These are phyloP conservation scores for Nomada fucata DNA, from an alignment of 2,888 invertebrate genomes.

Conservation along the genomic window DNA sequence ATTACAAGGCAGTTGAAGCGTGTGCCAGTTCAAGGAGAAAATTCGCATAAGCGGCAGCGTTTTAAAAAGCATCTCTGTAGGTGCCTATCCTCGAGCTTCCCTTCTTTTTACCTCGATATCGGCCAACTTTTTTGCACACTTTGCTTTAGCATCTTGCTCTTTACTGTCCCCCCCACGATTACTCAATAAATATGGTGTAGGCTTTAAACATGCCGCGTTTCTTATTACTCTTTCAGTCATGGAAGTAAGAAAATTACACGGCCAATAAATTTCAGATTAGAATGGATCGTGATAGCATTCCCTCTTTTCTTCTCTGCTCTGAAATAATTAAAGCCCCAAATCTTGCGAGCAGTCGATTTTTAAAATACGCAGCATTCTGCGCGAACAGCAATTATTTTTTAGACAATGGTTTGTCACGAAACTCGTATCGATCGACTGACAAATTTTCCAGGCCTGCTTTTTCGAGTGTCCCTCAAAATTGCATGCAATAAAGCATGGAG, in stretches of 20 bases:
- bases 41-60: slow-evolving; percentile 54
- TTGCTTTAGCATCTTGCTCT: slow-evolving; percentile 33
- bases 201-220: slow-evolving; percentile 2
- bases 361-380: slow-evolving; percentile 10
- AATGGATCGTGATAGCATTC: background rate
- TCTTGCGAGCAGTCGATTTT: background rate
- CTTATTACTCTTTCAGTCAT: slow-evolving; percentile 9
- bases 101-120: background rate
- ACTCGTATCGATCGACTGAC: slow-evolving; percentile 16
- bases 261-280: background rate
- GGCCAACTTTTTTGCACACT: slow-evolving; percentile 31
- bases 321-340: background rate
- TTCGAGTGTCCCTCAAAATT: background rate
- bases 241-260: background rate
- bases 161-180: slow-evolving; percentile 21
- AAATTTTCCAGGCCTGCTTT: slow-evolving; percentile 1
- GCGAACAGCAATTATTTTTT: background rate
- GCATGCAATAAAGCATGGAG: slow-evolving; percentile 24
- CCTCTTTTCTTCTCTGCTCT: background rate
- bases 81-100: slow-evolving; percentile 19
- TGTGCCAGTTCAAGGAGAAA: slow-evolving; percentile 56
- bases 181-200: slow-evolving; percentile 4
- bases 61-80: slow-evolving; percentile 48
- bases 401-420: slow-evolving; percentile 1
- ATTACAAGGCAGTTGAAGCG: slow-evolving; percentile 32